A percentile compares a stretch with the other conserved stretches of the same genome.
These are phyloP conservation scores for Glaucomys volans DNA, from an alignment of 2,113 vertebrate genomes.

Conservation along the genomic window DNA sequence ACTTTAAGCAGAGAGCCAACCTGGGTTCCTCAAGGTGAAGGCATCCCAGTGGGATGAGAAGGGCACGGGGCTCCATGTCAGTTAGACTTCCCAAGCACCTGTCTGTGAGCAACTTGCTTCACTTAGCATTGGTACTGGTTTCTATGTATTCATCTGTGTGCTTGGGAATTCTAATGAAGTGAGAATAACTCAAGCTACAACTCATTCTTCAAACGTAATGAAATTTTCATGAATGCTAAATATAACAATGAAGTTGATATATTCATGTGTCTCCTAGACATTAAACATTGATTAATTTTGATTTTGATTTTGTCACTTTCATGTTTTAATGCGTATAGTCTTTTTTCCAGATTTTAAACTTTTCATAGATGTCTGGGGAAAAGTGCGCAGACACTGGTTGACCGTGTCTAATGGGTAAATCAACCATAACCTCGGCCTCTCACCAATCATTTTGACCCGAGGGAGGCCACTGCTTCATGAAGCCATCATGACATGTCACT, in stretches of 20 bases:
- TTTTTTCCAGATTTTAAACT: background rate
- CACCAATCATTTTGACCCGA: background rate
- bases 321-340: background rate
- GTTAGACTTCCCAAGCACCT: background rate
- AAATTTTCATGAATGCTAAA: slow-evolving; percentile 56
- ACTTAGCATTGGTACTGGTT: background rate
- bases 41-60: rapidly evolving
- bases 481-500: background rate
- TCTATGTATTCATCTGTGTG: background rate
- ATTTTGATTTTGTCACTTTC: background rate
- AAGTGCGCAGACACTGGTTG: background rate
- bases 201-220: slow-evolving; percentile 27
- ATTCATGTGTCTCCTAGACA: background rate
- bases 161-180: slow-evolving; percentile 13
- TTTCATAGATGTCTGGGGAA: background rate
- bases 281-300: slow-evolving; percentile 31
- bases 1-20: background rate
- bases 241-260: slow-evolving; percentile 12
- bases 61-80: background rate
- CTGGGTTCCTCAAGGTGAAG: background rate
- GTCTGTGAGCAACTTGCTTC: background rate
- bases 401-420: background rate
- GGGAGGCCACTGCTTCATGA: background rate
- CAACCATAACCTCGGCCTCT: background rate
- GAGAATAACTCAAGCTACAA: background rate